Base-by-base conservation (phyloP, 2,888 invertebrate species). In the Bimastos eiseni region DNA sequence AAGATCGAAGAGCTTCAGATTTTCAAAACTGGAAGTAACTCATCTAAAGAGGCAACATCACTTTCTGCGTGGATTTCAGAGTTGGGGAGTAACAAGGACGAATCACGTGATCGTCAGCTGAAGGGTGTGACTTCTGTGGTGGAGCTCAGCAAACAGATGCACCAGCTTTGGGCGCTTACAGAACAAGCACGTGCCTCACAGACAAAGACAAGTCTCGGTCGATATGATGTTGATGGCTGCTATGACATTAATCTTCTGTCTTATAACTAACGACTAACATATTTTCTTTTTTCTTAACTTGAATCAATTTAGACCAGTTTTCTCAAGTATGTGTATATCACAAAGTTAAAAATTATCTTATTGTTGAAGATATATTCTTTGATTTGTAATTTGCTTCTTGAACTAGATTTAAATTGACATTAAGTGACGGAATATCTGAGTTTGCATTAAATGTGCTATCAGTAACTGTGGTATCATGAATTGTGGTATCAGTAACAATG, bases 181-280 rank as follows among this genome's bases (percentile, higher is more conserved):
- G 93, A 94, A 89, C 93, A 93, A 49, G 93, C 93, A 34, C 91
- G 93, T 30, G 92, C 92, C 11, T 93, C 92, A 89, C 94, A 94
- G 90, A 93, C 94, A 34, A 92, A 92, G 37, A 92, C 92, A 90
- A 92, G 93, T 24, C 92, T 94, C 5, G 94, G 94, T 13, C 93
- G 94, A 93, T 94, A 94, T 92, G 94, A 94, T 92, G 94, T 94
- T 83, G 94, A 94, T 92, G 94, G 94, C 21, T 93, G 94, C 91
- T 94, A 94, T 91, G 94, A 94, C 88, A 94, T 94, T 37, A 94
- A 94, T 90, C 92, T 94, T 17, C 92, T 94, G 88, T 93, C 94
- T 0, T 94, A 94, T 91, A 93, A 94, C 15, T 94, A 91, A 92
- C 19, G 93, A 94, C 15, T 94, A 91, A 92, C 19, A 83, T 37